Percentiles rank a stretch among this genome's conserved stretches.
Conservation (phyloP, 2,113 vertebrate species). For the Cygnus buccinator region DNA sequence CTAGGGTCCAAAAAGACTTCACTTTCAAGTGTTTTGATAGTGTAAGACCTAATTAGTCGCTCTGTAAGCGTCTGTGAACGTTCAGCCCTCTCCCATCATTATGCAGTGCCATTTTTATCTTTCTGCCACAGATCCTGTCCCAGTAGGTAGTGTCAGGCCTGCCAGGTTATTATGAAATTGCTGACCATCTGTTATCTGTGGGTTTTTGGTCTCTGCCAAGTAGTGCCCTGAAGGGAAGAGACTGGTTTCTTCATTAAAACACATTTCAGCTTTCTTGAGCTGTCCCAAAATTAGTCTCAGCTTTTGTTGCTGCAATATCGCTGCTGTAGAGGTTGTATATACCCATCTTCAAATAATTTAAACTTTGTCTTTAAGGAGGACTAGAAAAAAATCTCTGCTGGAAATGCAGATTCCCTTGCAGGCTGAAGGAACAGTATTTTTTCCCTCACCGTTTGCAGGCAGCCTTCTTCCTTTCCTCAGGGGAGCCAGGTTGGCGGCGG, state of each 20-base stretch:
- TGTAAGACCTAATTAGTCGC: constrained; percentile 2
- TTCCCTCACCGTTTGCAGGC: background rate
- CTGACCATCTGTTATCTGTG: constrained; percentile 30
- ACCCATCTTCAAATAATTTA: no score
- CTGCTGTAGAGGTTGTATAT: no score
- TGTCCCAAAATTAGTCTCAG: background rate
- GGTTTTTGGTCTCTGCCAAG: background rate
- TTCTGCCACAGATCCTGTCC: background rate
- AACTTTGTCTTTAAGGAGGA: background rate
- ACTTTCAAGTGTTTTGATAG: background rate
- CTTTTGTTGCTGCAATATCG: background rate
- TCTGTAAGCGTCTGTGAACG: background rate
- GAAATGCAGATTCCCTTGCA: background rate
- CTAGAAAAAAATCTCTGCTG: background rate
- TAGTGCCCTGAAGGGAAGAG: background rate
- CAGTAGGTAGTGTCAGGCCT: background rate
- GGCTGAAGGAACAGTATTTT: background rate
- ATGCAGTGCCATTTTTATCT: background rate
- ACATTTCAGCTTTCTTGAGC: background rate
- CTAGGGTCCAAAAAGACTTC: background rate
- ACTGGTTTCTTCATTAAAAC: background rate
- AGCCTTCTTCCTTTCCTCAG: background rate
- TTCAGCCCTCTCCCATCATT: background rate
- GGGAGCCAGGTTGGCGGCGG: background rate
- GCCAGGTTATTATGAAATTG: background rate